A percentile compares a stretch with the other conserved stretches of the same genome.
Evolutionary conservation across 2,888 invertebrate genomes (phyloP).

Genomic region (Mycalesis mineus): DNA sequence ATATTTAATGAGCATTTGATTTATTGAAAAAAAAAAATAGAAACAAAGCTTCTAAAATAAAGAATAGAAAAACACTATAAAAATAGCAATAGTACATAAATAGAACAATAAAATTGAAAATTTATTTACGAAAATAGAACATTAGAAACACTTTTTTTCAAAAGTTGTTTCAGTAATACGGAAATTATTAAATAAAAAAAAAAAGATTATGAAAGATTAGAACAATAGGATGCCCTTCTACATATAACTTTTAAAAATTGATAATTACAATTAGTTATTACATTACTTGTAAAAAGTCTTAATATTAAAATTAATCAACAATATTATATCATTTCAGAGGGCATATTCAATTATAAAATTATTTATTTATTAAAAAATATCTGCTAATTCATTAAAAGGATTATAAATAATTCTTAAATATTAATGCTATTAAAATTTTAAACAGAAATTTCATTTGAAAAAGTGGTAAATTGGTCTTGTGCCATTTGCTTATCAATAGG

Average conservation of each 20-base stretch:
- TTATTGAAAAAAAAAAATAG: constrained; percentile 17
- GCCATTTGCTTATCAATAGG: constrained; percentile 39
- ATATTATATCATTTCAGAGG: not conserved
- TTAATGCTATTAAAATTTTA: not conserved
- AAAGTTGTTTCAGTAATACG: constrained; percentile 48
- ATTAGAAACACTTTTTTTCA: constrained; percentile 54
- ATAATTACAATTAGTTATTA: not conserved
- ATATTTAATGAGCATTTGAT: constrained; percentile 7
- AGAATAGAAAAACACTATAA: constrained; percentile 13
- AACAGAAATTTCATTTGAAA: constrained; percentile 18
- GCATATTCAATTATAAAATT: constrained; percentile 13
- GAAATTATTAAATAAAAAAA: constrained; percentile 35
- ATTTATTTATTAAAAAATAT: constrained; percentile 1
- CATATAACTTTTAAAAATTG: not conserved
- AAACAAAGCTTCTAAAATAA: constrained; percentile 9
- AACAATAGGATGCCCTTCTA: constrained; percentile 1
- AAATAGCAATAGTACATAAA: constrained; percentile 17
- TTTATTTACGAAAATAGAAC: constrained; percentile 26
- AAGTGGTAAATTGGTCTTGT: constrained; percentile 37
- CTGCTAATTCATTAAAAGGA: not conserved
- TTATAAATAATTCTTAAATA: not conserved
- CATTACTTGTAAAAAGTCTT: not conserved
- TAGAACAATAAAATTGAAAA: constrained; percentile 32
- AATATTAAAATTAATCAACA: not conserved
- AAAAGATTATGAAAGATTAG: constrained; percentile 28